These are phyloP conservation scores for Nycticryphes semicollaris DNA, from an alignment of 2,113 vertebrate species.

Conservation along the genomic window DNA sequence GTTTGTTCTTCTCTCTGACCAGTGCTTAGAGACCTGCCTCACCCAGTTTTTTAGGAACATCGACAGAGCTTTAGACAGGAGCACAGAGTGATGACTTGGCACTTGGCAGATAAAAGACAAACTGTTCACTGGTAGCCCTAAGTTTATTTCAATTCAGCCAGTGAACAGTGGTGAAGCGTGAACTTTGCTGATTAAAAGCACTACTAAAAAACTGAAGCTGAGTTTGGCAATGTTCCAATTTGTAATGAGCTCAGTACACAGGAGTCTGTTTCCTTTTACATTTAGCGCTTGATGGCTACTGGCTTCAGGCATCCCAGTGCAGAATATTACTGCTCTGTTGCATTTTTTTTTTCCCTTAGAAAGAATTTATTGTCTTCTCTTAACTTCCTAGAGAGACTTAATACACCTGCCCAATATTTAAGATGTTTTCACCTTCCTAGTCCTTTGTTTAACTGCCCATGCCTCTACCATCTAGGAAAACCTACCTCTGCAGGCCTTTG, in stretches of 20 bases:
- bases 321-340: background rate
- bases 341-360: background rate
- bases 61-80: slow-evolving; percentile 13
- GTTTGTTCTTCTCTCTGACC: background rate
- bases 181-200: slow-evolving; percentile 47
- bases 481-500: background rate
- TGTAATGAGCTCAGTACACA: background rate
- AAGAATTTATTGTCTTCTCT: background rate
- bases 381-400: background rate
- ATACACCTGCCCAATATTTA: background rate
- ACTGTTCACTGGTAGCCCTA: slow-evolving; percentile 1
- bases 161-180: background rate
- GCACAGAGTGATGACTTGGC: slow-evolving; percentile 19
- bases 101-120: slow-evolving; percentile 23
- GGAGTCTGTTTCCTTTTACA: background rate
- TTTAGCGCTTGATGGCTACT: background rate
- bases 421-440: background rate
- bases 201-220: slow-evolving; percentile 23
- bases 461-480: background rate
- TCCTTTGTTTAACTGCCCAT: background rate
- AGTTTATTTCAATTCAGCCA: slow-evolving; percentile 34
- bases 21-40: background rate
- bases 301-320: background rate
- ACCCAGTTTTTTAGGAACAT: background rate
- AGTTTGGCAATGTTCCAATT: slow-evolving; percentile 26